Evolutionary conservation across 2,888 invertebrate species (phyloP), one percentile per base, ranked within the genome.

Genomic region (Mesorhabditis sp.): DNA sequence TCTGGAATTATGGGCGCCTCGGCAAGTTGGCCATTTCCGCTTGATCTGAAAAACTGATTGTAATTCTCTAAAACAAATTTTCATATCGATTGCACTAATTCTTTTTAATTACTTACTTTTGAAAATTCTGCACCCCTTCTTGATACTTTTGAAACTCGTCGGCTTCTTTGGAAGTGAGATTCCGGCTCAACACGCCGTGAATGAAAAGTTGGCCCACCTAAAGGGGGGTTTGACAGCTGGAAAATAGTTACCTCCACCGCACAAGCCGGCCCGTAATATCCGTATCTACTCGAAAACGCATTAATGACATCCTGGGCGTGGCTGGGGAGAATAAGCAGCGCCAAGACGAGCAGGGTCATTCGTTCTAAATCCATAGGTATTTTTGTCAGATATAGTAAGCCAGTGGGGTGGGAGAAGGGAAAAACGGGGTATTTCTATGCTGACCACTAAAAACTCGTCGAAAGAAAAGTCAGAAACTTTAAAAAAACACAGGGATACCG

Each of bases 261-360:
- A 68, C 78, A 78, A 4, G 78, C 74, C 4, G 78, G 78, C 7
- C 78, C 78, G 4, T 76, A 67, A 63, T 75, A 79, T 68, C 71
- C 76, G 88, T 91, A 91, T 85, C 91, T 10, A 50, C 58, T 50
- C 58, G 58, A 50, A n/a, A 50, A 50, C 58, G 7, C 58, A n/a
- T 50, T 50, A 50, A 50, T 50, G 58, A 50, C n/a, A n/a, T 50
- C 10, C 58, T 50, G 10, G 58, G 58, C 58, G 58, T 28, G 2
- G 28, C 28, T 28, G 28, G 28, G 28, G 28, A 28, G 28, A 28
- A 28, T 28, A 28, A 28, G 28, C 28, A 28, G 28, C 28, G 28
- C 28, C 28, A 28, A 28, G 28, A 28, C 28, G 28, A 28, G 28
- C 28, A 28, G 28, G 28, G 28, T 2, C 28, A 28, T 28, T 28